phyloP scores from a whole-genome alignment of 2,113 vertebrate species.

The Pelecanoides urinatrix region DNA sequence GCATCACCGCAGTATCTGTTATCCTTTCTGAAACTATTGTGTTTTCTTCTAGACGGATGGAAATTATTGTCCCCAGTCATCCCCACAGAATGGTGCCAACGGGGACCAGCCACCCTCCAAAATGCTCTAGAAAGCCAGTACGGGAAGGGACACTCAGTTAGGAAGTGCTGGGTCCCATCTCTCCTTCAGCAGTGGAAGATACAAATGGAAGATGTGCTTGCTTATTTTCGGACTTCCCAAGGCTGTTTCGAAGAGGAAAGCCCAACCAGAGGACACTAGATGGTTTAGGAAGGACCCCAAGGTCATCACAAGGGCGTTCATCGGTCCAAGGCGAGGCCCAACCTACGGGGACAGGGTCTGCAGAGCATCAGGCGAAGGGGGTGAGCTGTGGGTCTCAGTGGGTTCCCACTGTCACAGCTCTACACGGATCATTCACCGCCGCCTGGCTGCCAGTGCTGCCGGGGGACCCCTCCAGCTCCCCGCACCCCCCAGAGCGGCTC shows the following conservation, averaged over 20 bases:
- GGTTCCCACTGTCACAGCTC: neutral
- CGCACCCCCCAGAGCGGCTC: rapidly evolving
- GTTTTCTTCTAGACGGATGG: neutral
- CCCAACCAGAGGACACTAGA: neutral
- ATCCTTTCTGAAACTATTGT: neutral
- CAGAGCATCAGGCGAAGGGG: rapidly evolving
- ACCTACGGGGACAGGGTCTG: neutral
- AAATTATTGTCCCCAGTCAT: neutral
- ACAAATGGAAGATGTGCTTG: neutral
- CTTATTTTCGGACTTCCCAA: neutral
- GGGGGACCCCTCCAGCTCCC: neutral
- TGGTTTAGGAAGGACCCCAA: neutral
- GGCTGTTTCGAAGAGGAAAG: neutral
- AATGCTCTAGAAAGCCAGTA: neutral
- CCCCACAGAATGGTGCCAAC: neutral
- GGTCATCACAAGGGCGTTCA: neutral
- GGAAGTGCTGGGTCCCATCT: neutral
- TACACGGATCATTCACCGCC: neutral
- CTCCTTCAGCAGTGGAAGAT: neutral
- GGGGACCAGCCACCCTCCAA: neutral
- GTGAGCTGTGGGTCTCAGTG: neutral
- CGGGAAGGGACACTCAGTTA: neutral
- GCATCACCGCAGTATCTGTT: neutral
- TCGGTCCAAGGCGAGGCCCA: neutral
- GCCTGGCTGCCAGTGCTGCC: rapidly evolving